Conservation (phyloP, 2,797 vertebrate genomes). For the Amphiprion clarkii region DNA sequence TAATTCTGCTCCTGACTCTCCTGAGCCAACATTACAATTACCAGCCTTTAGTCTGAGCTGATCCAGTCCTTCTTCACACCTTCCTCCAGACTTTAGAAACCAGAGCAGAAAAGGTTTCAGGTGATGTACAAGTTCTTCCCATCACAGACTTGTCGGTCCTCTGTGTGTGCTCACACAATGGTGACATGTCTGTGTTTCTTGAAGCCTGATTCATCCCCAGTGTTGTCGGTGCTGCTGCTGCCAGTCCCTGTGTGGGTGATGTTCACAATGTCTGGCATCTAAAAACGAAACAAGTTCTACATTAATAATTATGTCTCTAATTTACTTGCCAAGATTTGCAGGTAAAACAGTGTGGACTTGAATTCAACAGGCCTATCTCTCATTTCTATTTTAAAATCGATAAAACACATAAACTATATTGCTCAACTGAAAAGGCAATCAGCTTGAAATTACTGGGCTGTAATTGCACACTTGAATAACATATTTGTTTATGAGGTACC, state of each 20-base stretch:
- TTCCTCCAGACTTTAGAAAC: neutral
- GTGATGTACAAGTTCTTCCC: neutral
- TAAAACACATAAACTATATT: neutral
- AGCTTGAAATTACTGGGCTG: slow-evolving; percentile 10
- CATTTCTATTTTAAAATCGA: neutral
- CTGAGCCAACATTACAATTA: too few relatives aligned
- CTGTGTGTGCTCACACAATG: slow-evolving; percentile 70
- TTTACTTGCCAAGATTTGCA: neutral
- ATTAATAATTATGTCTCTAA: neutral
- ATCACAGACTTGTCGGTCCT: neutral
- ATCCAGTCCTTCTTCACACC: neutral
- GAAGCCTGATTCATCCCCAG: neutral
- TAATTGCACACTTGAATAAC: slow-evolving; percentile 29
- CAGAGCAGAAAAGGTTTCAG: neutral
- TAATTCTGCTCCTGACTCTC: neutral
- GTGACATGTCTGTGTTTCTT: slow-evolving; percentile 83
- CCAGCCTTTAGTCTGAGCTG: neutral
- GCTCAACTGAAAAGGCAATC: slow-evolving; percentile 32
- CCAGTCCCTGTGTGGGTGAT: slow-evolving; percentile 22
- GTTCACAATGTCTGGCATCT: slow-evolving; percentile 49
- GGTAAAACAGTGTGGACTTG: neutral
- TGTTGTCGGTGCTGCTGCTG: neutral
- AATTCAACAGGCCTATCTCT: neutral
- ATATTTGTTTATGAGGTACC: slow-evolving; percentile 22
- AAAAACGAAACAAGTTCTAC: slow-evolving; percentile 6